A percentile compares a stretch with the other conserved stretches of the same genome.
These are phyloP conservation scores for Elmis aenea DNA, from an alignment of 2,888 invertebrate genomes.

Conservation along the genomic window DNA sequence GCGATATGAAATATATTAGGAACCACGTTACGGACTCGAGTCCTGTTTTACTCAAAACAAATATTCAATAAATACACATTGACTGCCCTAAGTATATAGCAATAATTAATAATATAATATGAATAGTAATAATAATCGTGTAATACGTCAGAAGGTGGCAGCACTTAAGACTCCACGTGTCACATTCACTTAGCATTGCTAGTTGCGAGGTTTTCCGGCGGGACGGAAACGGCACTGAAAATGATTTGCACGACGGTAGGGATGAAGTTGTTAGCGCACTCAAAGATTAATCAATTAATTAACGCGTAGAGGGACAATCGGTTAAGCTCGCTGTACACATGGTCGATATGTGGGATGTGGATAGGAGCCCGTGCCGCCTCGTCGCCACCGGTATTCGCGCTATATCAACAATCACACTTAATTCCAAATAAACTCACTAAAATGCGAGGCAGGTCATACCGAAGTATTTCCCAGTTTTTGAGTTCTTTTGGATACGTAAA, in stretches of 20 bases:
- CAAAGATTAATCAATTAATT: too few relatives aligned
- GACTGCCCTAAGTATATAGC: slow-evolving; percentile 42
- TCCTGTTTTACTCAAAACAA: slow-evolving; percentile 39
- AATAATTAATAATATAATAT: slow-evolving; percentile 43
- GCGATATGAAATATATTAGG: slow-evolving; percentile 49
- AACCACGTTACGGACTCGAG: slow-evolving; percentile 42
- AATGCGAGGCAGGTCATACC: slow-evolving; percentile 64
- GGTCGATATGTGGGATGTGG: slow-evolving; percentile 17
- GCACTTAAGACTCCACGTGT: slow-evolving; percentile 40
- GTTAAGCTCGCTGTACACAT: slow-evolving; percentile 12
- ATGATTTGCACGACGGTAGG: too few relatives aligned
- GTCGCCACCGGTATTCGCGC: slow-evolving; percentile 29
- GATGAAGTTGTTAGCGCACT: too few relatives aligned
- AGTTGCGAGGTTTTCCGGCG: slow-evolving; percentile 29
- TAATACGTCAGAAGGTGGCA: slow-evolving; percentile 46
- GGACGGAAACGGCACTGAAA: slow-evolving; percentile 19
- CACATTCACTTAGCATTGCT: slow-evolving; percentile 49
- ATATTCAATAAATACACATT: slow-evolving; percentile 42
- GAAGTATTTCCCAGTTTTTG: slow-evolving; percentile 50
- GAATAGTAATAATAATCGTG: slow-evolving; percentile 52
- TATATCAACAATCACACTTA: slow-evolving; percentile 67
- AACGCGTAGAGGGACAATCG: too few relatives aligned
- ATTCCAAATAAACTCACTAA: slow-evolving; percentile 73
- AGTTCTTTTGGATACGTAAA: slow-evolving; percentile 52
- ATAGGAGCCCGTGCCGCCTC: slow-evolving; percentile 23